A percentile compares a stretch with the other conserved stretches of the same genome.
Evolutionary conservation across 2,113 vertebrate species (phyloP).

Genomic region (Sterna hirundo): DNA sequence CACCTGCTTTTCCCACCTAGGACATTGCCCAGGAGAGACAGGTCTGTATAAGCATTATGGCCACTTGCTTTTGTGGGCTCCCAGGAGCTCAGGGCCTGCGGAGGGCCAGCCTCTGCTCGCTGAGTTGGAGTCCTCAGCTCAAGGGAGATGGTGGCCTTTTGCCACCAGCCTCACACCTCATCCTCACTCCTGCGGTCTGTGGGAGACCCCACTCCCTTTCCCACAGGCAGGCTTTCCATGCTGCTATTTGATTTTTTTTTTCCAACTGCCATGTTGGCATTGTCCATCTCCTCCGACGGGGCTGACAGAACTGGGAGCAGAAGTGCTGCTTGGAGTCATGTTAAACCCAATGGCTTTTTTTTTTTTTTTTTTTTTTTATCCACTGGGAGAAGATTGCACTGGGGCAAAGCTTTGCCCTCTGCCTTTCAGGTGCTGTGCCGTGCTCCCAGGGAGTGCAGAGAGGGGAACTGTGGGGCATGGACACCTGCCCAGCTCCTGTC

Average conservation of each 20-base stretch:
- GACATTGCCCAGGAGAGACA: neutral
- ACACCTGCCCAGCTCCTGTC: neutral
- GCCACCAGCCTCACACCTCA: neutral
- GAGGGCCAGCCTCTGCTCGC: neutral
- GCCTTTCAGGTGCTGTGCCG: neutral
- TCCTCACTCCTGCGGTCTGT: neutral
- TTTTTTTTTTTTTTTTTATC: neutral
- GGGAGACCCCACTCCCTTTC: neutral
- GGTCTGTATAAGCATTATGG: neutral
- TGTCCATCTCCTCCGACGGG: neutral
- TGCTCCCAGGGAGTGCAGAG: neutral
- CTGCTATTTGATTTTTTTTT: constrained; percentile 10
- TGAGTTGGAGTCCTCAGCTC: neutral
- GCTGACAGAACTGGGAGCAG: neutral
- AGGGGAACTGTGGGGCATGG: neutral
- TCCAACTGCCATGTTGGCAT: neutral
- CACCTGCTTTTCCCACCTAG: neutral
- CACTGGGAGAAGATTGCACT: neutral
- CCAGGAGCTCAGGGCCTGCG: neutral
- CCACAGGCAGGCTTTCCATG: neutral
- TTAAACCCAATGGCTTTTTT: neutral
- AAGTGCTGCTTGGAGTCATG: neutral
- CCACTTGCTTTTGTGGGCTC: neutral
- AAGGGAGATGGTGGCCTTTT: neutral
- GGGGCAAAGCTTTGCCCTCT: neutral